Base-by-base conservation (phyloP, 37 sponge, comb jelly and placozoan species). In the Aplysina aerophoba region DNA sequence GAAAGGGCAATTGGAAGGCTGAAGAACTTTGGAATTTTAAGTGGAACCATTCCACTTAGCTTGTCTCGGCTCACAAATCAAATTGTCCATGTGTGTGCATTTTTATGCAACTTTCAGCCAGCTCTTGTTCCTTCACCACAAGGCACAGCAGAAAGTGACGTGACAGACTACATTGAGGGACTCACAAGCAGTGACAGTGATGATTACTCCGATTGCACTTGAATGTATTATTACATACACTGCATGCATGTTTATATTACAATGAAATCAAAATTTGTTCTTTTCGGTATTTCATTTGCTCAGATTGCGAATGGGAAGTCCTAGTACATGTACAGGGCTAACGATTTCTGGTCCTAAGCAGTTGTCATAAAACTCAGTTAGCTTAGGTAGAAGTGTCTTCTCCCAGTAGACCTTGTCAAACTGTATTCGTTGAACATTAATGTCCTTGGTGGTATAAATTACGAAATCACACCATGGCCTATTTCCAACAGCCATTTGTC, bases 91-190 rank as follows among this genome's bases (percentile, higher is more conserved):
- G 80, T 88, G 11, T 92, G 89, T 88, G 89, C 81, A 14, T 86
- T 75, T 50, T 58, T 92, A 0, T 66, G 89, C 41, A 91, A 91
- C 85, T 91, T 91, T 55, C 88, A 85, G n/a, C 87, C 85, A 15
- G 83, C 85, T 80, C 74, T 91, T 31, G 24, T 91, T 24, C 87
- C 87, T 38, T 36, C 38, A 61, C 87, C 81, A 35, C 22, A 40
- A 66, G 55, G 19, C 22, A 20, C 30, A 19, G 19, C 39, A 55
- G 88, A 83, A 19, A 28, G 13, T 57, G 82, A 87, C 19, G 87
- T 80, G 27, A 34, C 61, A 27, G 21, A 44, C 50, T 85, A 77
- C 28, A 77, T 85, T 75, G 28, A 66, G 25, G 17, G 72, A 13
- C 85, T 84, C 13, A 31, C 31, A 22, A 33, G 20, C 25, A n/a